Base-by-base conservation (phyloP, 2,797 vertebrate genomes). In the Propithecus deckenii region DNA sequence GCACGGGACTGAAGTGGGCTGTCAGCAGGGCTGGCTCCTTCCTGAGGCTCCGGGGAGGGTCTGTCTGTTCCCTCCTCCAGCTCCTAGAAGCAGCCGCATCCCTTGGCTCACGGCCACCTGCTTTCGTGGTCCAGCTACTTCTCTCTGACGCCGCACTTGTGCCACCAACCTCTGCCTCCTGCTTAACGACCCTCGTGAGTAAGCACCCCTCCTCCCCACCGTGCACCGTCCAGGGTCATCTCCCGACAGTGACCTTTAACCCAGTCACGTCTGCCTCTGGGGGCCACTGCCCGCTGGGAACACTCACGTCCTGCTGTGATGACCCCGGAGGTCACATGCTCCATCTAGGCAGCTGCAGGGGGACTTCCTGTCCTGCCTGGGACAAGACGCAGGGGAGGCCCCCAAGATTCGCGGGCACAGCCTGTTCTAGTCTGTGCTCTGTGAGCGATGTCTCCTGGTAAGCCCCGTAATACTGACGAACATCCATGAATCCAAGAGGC, bases 261-360 rank as follows among this genome's bases (percentile, higher is more conserved):
- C 14, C 28, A 12, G 5, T 43, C 30, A 43, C 20, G 4, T 22
- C 46, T 52, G 59, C 50, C 43, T 57, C 23, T 28, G 13, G 43
- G 30, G 41, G 12, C 11, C 25, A 18, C 23, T 32, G 35, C 2
- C 20, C 4, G 43, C 9, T 0, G n/a, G 7, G 20, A 28, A 50
- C n/a, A 25, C n/a, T 50, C n/a, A 1, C 13, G 22, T 32, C 17
- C 10, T n/a, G 57, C 35, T 4, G 7, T 32, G n/a, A 12, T 23
- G 41, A 38, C 48, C 23, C 25, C 30, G 30, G 55, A 61, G 72
- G 43, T 50, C 57, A 38, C 12, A 0, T 22, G 32, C 43, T 22
- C 74, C 4, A 0, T 30, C 3, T 46, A 22, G 15, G 1, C 15
- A 48, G 57, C 57, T 20, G 1, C 2, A 1, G 0, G 57, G 10